Base-by-base conservation (phyloP, 2,888 invertebrate genomes). In the Sycophila texana region DNA sequence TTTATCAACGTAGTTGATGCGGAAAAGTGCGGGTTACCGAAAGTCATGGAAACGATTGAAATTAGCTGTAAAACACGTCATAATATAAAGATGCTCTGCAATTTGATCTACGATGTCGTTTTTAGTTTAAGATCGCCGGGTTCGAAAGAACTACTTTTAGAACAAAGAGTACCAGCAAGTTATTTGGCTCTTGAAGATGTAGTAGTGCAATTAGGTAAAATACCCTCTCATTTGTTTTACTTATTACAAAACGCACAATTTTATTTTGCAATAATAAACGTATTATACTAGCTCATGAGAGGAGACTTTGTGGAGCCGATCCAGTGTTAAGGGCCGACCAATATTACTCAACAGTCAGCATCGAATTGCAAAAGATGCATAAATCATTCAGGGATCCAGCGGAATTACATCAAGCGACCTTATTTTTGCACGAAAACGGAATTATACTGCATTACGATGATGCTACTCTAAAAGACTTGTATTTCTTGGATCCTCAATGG, bases 401-500 rank as follows among this genome's bases (percentile, higher is more conserved):
- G 0, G 99, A 99, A 89, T 90, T 99, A 72, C 96, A 97, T 86
- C 98, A 99, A 88, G 99, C 99, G 0, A 98, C 99, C 0, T 93
- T 98, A 89, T 99, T 99, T 91, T 92, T 99, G 0, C 99, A 99
- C 88, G 99, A 99, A 87, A 99, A 99, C 90, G 99, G 97, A 93
- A 97, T 99, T 1, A 92, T 99, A 12, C 92, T 99, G 1, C 98
- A 98, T 90, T 98, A 98, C 86, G 98, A 98, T 86, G 98, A 98
- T 89, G 97, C 98, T 0, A 97, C 97, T 0, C 91, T 98, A 2
- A 96, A 97, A 87, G 98, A 99, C 91, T 92, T 98, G 70, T 99
- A 98, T 91, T 99, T 99, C 91, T 91, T 99, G 63, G 97, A 98
- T 90, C 99, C 99, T 0, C 99, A 99, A 90, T 99, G 99, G 99